Base-by-base conservation (phyloP, 2,888 invertebrate species). In the Thyatira batis region DNA sequence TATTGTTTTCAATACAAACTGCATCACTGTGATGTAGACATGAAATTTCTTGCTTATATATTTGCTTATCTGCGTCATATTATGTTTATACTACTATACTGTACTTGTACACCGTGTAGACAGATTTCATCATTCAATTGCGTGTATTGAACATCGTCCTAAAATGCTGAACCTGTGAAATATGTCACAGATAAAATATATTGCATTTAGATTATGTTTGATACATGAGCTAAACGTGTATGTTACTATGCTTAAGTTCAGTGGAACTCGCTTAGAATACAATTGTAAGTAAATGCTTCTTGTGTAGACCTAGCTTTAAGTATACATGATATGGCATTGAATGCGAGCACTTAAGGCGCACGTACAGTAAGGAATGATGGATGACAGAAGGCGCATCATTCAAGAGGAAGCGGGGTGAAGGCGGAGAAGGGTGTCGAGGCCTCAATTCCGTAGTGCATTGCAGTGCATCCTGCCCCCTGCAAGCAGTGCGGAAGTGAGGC, bases 361-460 rank as follows among this genome's bases (percentile, higher is more conserved):
- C 25, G 17, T 27, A 20, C 46, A 28, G 48, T 27, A 53, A 53
- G 62, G 60, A 61, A 59, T 52, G 45, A 54, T 53, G 52, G 60
- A 55, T 65, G 60, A 65, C 49, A 56, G 61, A 67, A 68, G 39
- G 39, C 39, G 71, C 65, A 54, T 59, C 54, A 69, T 54, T 58
- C 51, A 51, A 65, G 63, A 65, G 58, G 61, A 60, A 56, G 53
- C 33, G 52, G 57, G 58, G 62, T 67, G 63, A 61, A 69, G 79
- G 64, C 72, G 61, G 56, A 57, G 61, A 63, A 71, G 76, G 93
- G 93, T 92, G 92, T 93, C 93, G 92, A 94, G 93, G 89, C 95
- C 93, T 97, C 97, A 97, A 97, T 97, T 97, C 97, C 97, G 97
- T 96, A 97, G 97, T 97, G 97, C 97, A 97, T 97, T 97, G 97